Evolutionary conservation across 2,113 vertebrate species (phyloP).

Genomic region (Neodon shergylaensis): DNA sequence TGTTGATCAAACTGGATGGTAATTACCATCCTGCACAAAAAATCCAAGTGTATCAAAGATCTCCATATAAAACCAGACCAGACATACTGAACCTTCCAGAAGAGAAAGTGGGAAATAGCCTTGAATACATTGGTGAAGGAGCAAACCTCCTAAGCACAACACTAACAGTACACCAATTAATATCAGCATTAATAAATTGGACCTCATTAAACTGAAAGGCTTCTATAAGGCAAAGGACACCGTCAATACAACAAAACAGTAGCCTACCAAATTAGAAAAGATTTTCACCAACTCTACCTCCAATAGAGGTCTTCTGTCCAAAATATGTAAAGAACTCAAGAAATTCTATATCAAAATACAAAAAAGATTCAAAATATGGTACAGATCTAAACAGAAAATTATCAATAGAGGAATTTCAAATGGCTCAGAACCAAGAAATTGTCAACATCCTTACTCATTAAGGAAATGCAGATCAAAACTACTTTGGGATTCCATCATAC

Average conservation of each 20-base stretch:
- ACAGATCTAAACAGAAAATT: neutral
- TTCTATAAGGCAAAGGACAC: neutral
- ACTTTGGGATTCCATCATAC: neutral
- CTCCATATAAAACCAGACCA: neutral
- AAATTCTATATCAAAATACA: neutral
- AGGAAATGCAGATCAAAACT: neutral
- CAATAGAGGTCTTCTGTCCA: neutral
- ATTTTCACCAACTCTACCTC: neutral
- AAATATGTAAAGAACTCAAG: neutral
- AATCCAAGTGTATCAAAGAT: neutral
- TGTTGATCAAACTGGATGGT: neutral
- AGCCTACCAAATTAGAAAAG: neutral
- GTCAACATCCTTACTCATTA: neutral
- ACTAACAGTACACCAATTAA: neutral
- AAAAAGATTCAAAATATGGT: neutral
- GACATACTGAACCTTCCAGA: neutral
- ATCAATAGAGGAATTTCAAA: neutral
- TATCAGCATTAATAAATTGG: neutral
- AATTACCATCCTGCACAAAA: neutral
- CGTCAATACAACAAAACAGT: neutral
- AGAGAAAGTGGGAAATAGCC: neutral
- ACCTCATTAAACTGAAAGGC: neutral
- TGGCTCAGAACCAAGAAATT: neutral
- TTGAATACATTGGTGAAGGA: neutral
- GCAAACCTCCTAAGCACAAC: neutral